Base-by-base conservation (phyloP, 1,140 invertebrate species). In the Euwallacea similis region DNA sequence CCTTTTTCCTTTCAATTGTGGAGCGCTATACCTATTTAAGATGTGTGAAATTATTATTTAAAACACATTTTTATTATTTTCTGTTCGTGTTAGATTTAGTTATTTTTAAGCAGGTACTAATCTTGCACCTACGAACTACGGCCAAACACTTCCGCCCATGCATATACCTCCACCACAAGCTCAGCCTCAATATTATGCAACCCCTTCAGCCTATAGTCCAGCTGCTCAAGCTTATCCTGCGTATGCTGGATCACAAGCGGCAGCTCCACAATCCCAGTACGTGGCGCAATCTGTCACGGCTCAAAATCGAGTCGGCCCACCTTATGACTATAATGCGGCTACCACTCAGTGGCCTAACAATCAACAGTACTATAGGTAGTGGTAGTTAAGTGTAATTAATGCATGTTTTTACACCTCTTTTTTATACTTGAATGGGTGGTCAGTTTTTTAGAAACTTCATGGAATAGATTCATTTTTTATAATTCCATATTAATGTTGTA, bases 351-450 rank as follows among this genome's bases (percentile, higher is more conserved):
- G 80, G 79, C 76, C 75, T 64, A 79, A 74, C 66, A 79, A 77
- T 59, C 79, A 80, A 71, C 79, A 80, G 67, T 82, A 81, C 67
- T 82, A 80, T 75, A 73, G 80, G 76, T 81, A 76, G 62, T 64
- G 21, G 21, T 33, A 33, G 21, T 33, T 2, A 33, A 33, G 21
- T 33, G 21, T 33, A 33, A 33, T 33, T 33, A 2, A 33, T 33
- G 21, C 21, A 33, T 33, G 4, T 33, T 33, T 33, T 33, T 33
- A 33, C 21, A 4, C 21, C 21, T 33, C n/a, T 33, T 33, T 33
- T 33, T 33, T 33, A 33, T 33, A 33, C 21, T 1, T 33, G 4
- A 33, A 33, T 33, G 21, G 21, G 21, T 33, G 4, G 21, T 33
- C 21, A 33, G 21, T 33, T 33, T 33, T n/a, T 33, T 33, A 33